Evolutionary conservation across 2,888 invertebrate species (phyloP), one percentile per base, ranked within the genome.

Genomic region (Theretra japonica): DNA sequence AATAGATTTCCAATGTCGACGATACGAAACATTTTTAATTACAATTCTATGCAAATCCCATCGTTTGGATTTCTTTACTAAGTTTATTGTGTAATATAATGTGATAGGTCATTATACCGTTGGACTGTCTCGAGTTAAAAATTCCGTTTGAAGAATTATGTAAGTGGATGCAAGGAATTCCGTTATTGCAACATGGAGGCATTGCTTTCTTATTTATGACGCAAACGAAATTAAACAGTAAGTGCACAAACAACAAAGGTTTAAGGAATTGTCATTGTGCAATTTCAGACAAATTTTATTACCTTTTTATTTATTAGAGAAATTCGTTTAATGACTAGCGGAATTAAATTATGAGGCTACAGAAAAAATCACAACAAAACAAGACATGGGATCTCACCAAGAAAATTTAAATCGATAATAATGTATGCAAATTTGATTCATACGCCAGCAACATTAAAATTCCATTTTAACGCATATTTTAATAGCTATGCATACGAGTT

Each of bases 31-130:
- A 82, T 76, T 85, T 88, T 89, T 92, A 91, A 92, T 91, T 91
- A 89, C 82, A 72, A 82, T 87, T 85, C 80, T 80, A 91, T 91
- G 90, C 87, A 87, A 90, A 90, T 90, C 73, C 75, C 72, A 77
- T 76, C 76, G 78, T 83, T 82, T 82, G 79, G 80, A 83, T 86
- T 80, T 65, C 23, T 23, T 78, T 71, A 74, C 83, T 80, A 21
- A 21, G 50, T 50, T 71, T 65, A 65, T 80, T 80, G 56, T 41
- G 17, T 30, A 50, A 62, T 19, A 65, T 71, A 30, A 30, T 21
- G 65, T 21, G 65, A 65, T 41, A 17, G 65, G 65, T 48, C 41
- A 65, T 41, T 57, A 41, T 65, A 48, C 65, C 65, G 65, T 48
- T 65, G 11, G 21, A 65, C 23, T 65, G 65, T 48, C 23, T n/a